Conservation (phyloP, 1,140 invertebrate genomes). For the Cherax destructor region DNA sequence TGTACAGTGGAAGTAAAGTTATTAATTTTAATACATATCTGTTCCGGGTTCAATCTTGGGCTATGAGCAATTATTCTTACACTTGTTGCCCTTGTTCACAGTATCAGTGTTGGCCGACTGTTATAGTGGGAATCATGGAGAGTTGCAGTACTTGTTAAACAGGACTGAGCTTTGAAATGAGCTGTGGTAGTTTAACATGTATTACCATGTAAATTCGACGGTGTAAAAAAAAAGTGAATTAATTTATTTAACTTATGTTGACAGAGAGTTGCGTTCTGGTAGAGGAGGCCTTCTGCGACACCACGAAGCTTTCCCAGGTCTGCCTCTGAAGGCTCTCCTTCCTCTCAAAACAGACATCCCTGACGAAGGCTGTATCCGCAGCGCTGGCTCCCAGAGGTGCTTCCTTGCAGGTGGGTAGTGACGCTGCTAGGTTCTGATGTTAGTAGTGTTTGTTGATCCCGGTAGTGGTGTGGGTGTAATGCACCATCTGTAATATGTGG, state of each 20-base stretch:
- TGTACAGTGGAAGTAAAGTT: too few species aligned
- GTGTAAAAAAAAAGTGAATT: background rate
- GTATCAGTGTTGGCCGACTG: too few species aligned
- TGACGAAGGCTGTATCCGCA: constrained; percentile 89
- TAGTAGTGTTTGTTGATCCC: background rate
- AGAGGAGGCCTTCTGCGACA: constrained; percentile 27
- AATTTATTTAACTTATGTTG: background rate
- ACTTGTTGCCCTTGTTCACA: too few species aligned
- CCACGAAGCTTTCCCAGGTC: constrained; percentile 35
- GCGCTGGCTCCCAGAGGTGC: constrained; percentile 41
- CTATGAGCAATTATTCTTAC: too few species aligned
- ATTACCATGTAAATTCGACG: background rate
- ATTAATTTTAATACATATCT: too few species aligned
- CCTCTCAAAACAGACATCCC: constrained; percentile 91
- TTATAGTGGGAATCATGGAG: too few species aligned
- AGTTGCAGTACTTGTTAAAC: too few species aligned
- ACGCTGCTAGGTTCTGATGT: background rate
- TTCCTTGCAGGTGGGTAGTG: constrained; percentile 59
- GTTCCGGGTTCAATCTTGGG: too few species aligned
- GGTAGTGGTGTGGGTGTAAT: background rate
- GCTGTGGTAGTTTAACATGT: background rate
- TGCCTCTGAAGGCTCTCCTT: constrained; percentile 80
- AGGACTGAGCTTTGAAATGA: too few species aligned
- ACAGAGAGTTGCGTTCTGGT: constrained; percentile 37
- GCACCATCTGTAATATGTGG: too few species aligned